These are phyloP conservation scores for Podargus strigoides DNA, from an alignment of 2,797 vertebrate species.

Conservation along the genomic window DNA sequence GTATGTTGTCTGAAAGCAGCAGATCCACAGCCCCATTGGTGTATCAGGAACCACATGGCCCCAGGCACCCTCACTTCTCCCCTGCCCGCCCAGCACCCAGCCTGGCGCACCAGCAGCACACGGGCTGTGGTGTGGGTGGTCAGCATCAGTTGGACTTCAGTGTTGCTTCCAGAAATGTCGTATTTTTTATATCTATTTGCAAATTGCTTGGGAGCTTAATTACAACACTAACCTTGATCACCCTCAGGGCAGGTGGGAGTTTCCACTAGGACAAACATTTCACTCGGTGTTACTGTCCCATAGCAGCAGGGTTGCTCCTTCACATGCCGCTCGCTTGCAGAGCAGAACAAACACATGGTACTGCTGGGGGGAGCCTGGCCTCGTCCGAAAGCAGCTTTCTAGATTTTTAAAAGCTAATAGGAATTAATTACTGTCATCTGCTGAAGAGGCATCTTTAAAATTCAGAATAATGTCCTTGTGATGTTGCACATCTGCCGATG, in stretches of 20 bases:
- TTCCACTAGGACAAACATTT: neutral
- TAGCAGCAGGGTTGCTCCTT: neutral
- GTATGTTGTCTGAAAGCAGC: neutral
- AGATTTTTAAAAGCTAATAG: neutral
- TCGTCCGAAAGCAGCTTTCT: accelerated
- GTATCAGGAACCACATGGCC: neutral
- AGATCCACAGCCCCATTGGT: neutral
- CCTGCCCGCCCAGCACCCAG: neutral
- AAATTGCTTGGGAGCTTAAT: neutral
- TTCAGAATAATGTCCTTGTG: neutral
- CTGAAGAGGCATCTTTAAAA: neutral
- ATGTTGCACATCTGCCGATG: accelerated
- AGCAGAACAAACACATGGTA: accelerated
- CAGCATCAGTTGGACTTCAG: neutral
- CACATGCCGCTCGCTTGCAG: accelerated
- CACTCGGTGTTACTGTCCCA: neutral
- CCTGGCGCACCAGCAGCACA: neutral
- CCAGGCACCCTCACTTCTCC: accelerated
- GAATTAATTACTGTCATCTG: neutral
- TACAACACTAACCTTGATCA: neutral
- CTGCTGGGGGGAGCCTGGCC: neutral
- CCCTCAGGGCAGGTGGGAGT: neutral
- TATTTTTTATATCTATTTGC: neutral
- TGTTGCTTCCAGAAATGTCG: neutral
- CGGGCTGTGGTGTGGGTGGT: accelerated